Evolutionary conservation across 1,140 invertebrate species (phyloP), one percentile per base, ranked within the genome.

Genomic region (Arion vulgaris): DNA sequence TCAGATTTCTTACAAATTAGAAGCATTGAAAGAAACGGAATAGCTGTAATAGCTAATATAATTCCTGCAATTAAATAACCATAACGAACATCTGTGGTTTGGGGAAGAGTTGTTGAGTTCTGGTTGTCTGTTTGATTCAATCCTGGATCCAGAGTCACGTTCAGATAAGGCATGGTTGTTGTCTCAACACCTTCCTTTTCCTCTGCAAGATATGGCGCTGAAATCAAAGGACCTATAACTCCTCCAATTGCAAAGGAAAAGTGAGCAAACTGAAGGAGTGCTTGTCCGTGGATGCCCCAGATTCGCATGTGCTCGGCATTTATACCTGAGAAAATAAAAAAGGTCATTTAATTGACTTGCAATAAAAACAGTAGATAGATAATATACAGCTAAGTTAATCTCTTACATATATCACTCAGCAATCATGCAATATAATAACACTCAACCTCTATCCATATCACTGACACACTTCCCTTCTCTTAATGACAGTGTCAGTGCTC

Each of bases 281-380:
- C 82, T 76, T 82, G 79, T 26, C 92, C 92, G 36, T 92, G 87
- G 45, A 89, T 86, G 0, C 92, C 91, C 93, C 93, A 94, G 13
- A 93, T 85, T 73, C 91, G 85, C 38, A 93, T 80, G 77, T 92
- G 90, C 66, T 92, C 85, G 9, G 93, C 91, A 89, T 93, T 94
- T 4, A 90, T 90, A 75, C 91, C 93, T 93, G 88, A 75, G 88
- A 78, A 84, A 66, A 36, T 9, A 62, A 62, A n/a, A n/a, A n/a
- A n/a, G n/a, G n/a, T n/a, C n/a, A n/a, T n/a, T n/a, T n/a, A n/a
- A n/a, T n/a, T n/a, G n/a, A n/a, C n/a, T n/a, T n/a, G n/a, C n/a
- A n/a, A n/a, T n/a, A n/a, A n/a, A n/a, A n/a, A n/a, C n/a, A n/a
- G n/a, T n/a, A n/a, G n/a, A n/a, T n/a, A n/a, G n/a, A n/a, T n/a